Evolutionary conservation across 2,888 invertebrate genomes (phyloP).

Genomic region (Leptinotarsa rubiginosa): DNA sequence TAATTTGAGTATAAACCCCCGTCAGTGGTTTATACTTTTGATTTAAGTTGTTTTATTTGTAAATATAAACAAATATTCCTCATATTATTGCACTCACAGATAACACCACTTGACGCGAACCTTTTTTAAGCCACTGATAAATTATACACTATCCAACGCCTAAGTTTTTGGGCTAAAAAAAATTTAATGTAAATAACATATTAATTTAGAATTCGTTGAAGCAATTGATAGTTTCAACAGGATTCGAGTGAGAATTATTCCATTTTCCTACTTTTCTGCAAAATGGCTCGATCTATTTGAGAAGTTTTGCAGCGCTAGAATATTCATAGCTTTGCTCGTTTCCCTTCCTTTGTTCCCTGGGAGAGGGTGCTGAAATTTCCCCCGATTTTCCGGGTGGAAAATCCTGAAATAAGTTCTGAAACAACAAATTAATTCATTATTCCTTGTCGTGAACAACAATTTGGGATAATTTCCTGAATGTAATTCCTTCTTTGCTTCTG

Average conservation of each 20-base stretch:
- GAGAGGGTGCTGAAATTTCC: not conserved
- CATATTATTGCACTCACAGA: too few species aligned
- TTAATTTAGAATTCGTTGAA: too few species aligned
- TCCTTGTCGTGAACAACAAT: not conserved
- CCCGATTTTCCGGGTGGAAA: not conserved
- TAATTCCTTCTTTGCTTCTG: not conserved
- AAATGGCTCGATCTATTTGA: not conserved
- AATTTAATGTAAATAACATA: too few species aligned
- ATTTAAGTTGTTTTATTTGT: not conserved
- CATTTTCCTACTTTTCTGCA: not conserved
- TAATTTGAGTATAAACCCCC: not conserved
- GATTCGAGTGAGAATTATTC: too few species aligned
- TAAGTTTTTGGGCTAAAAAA: too few species aligned
- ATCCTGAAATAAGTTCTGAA: not conserved
- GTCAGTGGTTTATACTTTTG: too few species aligned
- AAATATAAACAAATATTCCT: too few species aligned
- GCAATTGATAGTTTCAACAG: too few species aligned
- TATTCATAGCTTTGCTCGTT: not conserved
- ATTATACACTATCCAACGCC: too few species aligned
- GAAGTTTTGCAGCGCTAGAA: not conserved
- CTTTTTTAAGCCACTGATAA: too few species aligned
- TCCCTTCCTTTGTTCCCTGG: not conserved
- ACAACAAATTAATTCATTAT: slow-evolving; percentile 1
- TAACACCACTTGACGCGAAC: too few species aligned
- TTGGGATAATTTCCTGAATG: not conserved